Evolutionary conservation across 2,888 invertebrate species (phyloP), one percentile per base, ranked within the genome.

Genomic region (Pollenia angustigena): DNA sequence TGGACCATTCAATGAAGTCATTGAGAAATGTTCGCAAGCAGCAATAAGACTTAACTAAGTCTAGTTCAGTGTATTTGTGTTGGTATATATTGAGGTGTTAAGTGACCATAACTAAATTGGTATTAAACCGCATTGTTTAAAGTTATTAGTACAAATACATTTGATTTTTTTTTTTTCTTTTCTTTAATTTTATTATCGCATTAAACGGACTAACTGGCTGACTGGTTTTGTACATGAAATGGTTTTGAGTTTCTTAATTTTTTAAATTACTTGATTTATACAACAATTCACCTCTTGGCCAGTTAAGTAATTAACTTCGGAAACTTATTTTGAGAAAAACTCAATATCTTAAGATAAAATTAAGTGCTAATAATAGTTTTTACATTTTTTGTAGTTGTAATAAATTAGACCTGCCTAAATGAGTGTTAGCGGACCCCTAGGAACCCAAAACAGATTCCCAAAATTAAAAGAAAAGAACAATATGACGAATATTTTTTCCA

Each of bases 1-100:
- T 84, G 58, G 52, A 46, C 84, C 84, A 84, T 79, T 84, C 66
- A 68, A 74, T 79, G 32, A n/a, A 82, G 84, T 60, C 66, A 79
- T 72, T 79, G 75, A 56, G 72, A 72, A 83, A 83, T 76, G 72
- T 81, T 74, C 16, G 16, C 72, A 64, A 0, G 50, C 32, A 32
- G 14, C 40, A 48, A 50, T 52, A 23, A 14, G 2, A 32, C 60
- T 18, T 71, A 32, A 69, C 69, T 46, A 56, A 40, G 44, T 40
- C 58, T 52, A 75, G 52, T 52, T 68, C 71, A 52, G 44, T 71
- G 54, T 48, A 40, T 76, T 68, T 32, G 56, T 71, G 14, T 76
- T 68, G 54, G 54, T 71, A 72, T 84, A 74, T 74, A 74, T 79
- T 84, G 32, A 79, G 79, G 84, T 79, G 84, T 84, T 84, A 84